Percentiles rank a stretch among this genome's conserved stretches.
Evolutionary conservation across 2,113 vertebrate genomes (phyloP).

Genomic region (Antechinus stuartii): DNA sequence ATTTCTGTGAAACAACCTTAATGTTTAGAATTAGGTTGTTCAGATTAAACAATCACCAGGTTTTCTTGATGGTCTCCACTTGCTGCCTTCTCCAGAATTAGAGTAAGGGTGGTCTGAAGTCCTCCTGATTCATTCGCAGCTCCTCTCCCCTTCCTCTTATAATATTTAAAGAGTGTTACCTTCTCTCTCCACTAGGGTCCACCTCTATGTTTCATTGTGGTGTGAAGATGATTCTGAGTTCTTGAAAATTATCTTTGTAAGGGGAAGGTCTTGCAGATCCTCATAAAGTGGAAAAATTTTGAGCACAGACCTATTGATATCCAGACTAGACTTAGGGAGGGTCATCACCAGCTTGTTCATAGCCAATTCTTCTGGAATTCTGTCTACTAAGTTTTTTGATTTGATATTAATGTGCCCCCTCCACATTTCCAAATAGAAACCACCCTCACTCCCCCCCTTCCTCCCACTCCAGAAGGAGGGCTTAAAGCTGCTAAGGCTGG

Average conservation of each 20-base stretch:
- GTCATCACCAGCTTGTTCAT: background rate
- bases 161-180: background rate
- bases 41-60: background rate
- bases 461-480: too few relatives aligned
- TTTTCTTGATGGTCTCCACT: background rate
- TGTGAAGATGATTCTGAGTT: background rate
- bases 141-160: background rate
- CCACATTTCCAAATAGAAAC: too few relatives aligned
- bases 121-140: background rate
- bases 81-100: background rate
- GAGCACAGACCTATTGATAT: background rate
- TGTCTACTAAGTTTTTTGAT: background rate
- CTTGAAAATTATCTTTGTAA: background rate
- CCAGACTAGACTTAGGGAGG: background rate
- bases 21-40: background rate
- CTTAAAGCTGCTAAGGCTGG: too few relatives aligned
- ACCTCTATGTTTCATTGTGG: background rate
- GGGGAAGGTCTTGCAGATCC: background rate
- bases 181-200: background rate
- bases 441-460: too few relatives aligned
- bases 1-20: background rate
- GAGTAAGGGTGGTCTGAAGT: background rate
- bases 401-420: background rate
- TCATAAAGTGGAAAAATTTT: background rate
- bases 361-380: background rate